Base-by-base conservation (phyloP, 2,797 vertebrate species). In the Gadopsis bispinosus region DNA sequence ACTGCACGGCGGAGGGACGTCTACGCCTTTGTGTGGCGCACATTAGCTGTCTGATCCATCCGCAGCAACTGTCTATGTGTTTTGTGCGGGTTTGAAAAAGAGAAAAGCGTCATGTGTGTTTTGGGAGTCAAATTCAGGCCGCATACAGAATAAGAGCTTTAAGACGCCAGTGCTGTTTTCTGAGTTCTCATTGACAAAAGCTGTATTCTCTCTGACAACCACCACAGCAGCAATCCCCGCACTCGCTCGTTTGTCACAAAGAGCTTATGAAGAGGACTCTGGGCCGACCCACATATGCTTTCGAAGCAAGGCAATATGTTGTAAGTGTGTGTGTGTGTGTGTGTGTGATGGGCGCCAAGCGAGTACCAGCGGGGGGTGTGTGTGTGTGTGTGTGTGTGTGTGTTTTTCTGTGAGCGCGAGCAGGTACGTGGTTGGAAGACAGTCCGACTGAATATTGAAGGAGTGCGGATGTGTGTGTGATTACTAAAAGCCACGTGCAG, bases 211-310 rank as follows among this genome's bases (percentile, higher is more conserved):
- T 97, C 94, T 93, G 90, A 94, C 93, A 93, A 95, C 89, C 91
- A 92, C 91, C 84, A 89, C 95, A 96, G 95, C 97, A 97, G 96
- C 94, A 94, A 92, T 92, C 94, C 76, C 95, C 97, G 77, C 96
- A 95, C 90, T 96, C 97, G 94, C 94, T 97, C 93, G 95, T 94
- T 96, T 96, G 94, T 96, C 96, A 98, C 96, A 98, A 96, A 98
- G 97, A 98, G 91, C 95, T 98, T 87, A 97, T 97, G 97, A 99
- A 99, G 98, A 98, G 97, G 97, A 98, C 97, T 80, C 94, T 98
- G 95, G 98, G 98, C 92, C 97, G 94, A 87, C 97, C 97, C 93
- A 99, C 98, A 80, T 97, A 96, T 95, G 98, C 98, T 93, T 88
- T 97, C 94, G 97, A 99, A 96, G 98, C 98, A 96, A 98, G 98